Conservation (phyloP, 2,113 vertebrate genomes). For the Coptodon bakossiorum region DNA sequence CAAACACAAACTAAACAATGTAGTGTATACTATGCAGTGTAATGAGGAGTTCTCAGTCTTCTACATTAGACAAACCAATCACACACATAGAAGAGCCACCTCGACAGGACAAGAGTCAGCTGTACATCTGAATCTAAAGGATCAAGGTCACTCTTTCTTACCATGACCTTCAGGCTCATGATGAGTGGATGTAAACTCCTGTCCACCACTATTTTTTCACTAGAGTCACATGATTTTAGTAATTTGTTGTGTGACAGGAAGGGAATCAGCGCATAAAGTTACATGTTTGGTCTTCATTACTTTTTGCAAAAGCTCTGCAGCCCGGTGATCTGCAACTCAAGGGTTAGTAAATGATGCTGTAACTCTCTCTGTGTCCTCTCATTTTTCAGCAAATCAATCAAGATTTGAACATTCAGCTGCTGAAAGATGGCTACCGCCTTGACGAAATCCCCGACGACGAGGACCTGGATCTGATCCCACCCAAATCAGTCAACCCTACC, state of each 20-base stretch:
- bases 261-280: background rate
- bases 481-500: conserved; percentile 95
- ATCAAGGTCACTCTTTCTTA: background rate
- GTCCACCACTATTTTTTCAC: background rate
- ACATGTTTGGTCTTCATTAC: background rate
- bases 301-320: background rate
- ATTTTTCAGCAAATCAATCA: conserved; percentile 96
- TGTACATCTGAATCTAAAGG: background rate
- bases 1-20: background rate
- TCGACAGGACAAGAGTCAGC: background rate
- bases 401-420: conserved; percentile 98
- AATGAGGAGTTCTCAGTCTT: background rate
- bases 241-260: background rate
- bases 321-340: background rate
- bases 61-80: background rate
- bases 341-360: background rate
- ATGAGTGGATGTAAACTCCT: background rate
- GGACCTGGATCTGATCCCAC: conserved; percentile 95
- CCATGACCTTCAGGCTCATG: background rate
- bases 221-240: background rate
- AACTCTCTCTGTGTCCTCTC: background rate
- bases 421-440: conserved; percentile 96
- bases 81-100: background rate
- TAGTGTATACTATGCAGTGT: background rate
- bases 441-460: conserved; percentile 97